Evolutionary conservation across 1,140 invertebrate genomes (phyloP).

Genomic region (Eumeta japonica): DNA sequence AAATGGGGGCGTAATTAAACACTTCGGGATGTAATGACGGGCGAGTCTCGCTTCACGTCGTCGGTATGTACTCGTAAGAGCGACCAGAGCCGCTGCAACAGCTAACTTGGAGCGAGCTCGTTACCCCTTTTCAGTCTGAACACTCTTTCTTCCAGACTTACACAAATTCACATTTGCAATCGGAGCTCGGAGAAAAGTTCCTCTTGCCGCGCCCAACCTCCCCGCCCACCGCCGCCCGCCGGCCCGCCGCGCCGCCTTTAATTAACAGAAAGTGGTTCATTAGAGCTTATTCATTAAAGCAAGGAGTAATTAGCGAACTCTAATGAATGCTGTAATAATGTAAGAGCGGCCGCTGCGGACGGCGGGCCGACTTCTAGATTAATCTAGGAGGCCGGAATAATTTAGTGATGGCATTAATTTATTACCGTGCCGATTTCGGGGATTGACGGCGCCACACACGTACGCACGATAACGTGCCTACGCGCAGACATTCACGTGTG

Average conservation of each 20-base stretch:
- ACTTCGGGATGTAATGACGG: too few relatives aligned
- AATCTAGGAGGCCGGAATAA: slow-evolving; percentile 52
- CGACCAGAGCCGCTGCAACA: too few relatives aligned
- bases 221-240: too few relatives aligned
- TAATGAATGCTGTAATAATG: slow-evolving; percentile 70
- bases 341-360: slow-evolving; percentile 57
- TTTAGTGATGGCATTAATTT: slow-evolving; percentile 54
- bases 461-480: too few relatives aligned
- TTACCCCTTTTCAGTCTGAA: slow-evolving; percentile 53
- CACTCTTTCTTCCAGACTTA: slow-evolving; percentile 51
- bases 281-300: slow-evolving; percentile 84
- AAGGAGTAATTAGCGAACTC: slow-evolving; percentile 82
- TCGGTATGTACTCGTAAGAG: too few relatives aligned
- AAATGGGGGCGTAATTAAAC: too few relatives aligned
- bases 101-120: slow-evolving; percentile 19
- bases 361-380: slow-evolving; percentile 53
- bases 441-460: too few relatives aligned
- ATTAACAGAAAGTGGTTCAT: slow-evolving; percentile 85
- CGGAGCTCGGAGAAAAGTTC: slow-evolving; percentile 54
- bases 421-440: slow-evolving; percentile 47
- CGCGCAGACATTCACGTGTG: too few relatives aligned
- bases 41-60: too few relatives aligned
- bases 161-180: slow-evolving; percentile 59
- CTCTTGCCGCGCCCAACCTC: slow-evolving; percentile 16
- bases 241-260: slow-evolving; percentile 64